Conservation (phyloP, 2,888 invertebrate species). For the Cheilosia soror region DNA sequence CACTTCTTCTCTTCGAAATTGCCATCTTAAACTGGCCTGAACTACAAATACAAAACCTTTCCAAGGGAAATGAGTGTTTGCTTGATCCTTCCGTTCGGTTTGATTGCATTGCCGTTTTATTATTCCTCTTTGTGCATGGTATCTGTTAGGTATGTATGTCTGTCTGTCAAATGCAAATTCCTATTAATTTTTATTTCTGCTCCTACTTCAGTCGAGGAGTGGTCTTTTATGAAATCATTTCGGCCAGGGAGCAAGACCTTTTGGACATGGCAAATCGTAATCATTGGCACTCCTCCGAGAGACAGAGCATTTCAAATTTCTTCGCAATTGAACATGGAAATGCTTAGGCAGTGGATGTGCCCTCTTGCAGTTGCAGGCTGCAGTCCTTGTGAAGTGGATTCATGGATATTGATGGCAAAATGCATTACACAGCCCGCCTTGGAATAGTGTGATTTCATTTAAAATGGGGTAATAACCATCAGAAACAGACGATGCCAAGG, state of each 20-base stretch:
- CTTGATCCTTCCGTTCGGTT: constrained; percentile 19
- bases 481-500: constrained; percentile 31
- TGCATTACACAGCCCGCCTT: constrained; percentile 2
- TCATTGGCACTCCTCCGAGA: constrained; percentile 41
- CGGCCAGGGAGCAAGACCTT: not conserved
- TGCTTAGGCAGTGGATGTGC: not conserved
- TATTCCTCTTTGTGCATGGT: not conserved
- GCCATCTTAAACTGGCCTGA: too few species aligned
- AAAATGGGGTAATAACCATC: constrained; percentile 31
- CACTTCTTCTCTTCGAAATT: too few species aligned
- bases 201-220: constrained; percentile 2
- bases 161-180: constrained; percentile 29
- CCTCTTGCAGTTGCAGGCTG: not conserved
- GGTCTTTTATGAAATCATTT: constrained; percentile 3
- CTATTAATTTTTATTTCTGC: constrained; percentile 19
- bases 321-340: constrained; percentile 12
- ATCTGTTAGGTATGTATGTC: not conserved
- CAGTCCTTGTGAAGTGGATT: not conserved
- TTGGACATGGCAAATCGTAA: constrained; percentile 39
- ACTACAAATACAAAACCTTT: not conserved
- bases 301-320: constrained; percentile 28
- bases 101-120: constrained; percentile 12
- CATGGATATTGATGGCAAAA: constrained; percentile 9
- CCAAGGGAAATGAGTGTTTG: constrained; percentile 17
- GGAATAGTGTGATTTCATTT: constrained; percentile 35